Base-by-base conservation (phyloP, 2,888 invertebrate genomes). In the Chalcis sispes region DNA sequence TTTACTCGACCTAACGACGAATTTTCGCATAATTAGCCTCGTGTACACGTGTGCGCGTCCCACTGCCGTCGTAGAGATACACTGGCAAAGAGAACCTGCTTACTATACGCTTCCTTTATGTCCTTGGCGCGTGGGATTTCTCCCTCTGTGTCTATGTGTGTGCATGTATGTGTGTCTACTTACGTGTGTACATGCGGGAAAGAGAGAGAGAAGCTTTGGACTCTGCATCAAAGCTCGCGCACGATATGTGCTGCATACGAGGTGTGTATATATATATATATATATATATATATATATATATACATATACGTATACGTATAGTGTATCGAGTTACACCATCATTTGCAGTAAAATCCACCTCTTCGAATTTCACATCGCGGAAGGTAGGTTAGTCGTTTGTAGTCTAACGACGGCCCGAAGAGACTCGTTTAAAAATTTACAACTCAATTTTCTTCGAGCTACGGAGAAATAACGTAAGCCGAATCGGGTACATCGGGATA, bases 301-400 rank as follows among this genome's bases (percentile, higher is more conserved):
- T n/a, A n/a, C n/a, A n/a, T n/a, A n/a, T 46, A 15, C n/a, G 46
- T 7, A 1, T 50, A 8, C 23, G 1, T 5, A 1, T 8, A 27
- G 15, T 3, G 25, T 54, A 54, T 54, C 54, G 54, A 27, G 54
- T 54, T 54, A 13, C 59, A 10, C 36, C 54, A 54, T 66, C 54
- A 66, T 66, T 66, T 66, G 66, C 66, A 66, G 52, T 52, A 66
- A 66, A 66, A 66, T 66, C 40, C n/a, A n/a, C n/a, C 40, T 18
- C 18, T n/a, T n/a, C 32, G 48, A 64, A 64, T 64, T 64, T 56
- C 56, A 15, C 52, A 27, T 27, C 25, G 10, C 8, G 3, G 20
- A 29, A n/a, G 10, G 36, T 2, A 2, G 20, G 36, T 20, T 20
- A 5, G 20, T 7, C 20, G 50, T 40, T 13, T 20, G 15, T 13